These are phyloP conservation scores for Meloidogyne exigua DNA, from an alignment of 1,140 invertebrate genomes.

Conservation along the genomic window DNA sequence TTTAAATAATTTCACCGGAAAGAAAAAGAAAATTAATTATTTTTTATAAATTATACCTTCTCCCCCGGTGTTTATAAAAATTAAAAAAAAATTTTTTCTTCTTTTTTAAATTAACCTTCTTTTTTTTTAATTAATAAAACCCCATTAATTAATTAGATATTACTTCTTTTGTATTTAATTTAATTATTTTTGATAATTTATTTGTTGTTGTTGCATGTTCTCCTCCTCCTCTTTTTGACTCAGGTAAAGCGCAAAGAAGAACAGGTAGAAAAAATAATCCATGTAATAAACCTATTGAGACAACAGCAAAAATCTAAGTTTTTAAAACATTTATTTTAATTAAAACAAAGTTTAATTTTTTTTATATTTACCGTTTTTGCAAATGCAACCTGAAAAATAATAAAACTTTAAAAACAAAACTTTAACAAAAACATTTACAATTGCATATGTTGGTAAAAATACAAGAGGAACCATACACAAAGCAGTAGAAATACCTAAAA, in stretches of 20 bases:
- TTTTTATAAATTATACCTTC: no score
- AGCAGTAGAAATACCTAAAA: slow-evolving; percentile 33
- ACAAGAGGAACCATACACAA: slow-evolving; percentile 60
- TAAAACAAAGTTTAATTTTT: background rate
- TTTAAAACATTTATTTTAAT: background rate
- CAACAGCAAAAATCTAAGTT: slow-evolving; percentile 53
- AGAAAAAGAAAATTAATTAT: no score
- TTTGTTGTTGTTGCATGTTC: background rate
- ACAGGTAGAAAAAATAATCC: slow-evolving; percentile 49
- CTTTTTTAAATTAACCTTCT: no score
- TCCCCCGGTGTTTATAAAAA: no score
- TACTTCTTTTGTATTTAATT: background rate
- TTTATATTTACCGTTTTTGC: slow-evolving; percentile 52
- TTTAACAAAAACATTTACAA: slow-evolving; percentile 24
- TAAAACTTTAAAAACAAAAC: background rate
- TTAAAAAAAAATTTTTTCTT: no score
- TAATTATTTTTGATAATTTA: slow-evolving; percentile 2
- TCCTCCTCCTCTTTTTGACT: slow-evolving; percentile 6
- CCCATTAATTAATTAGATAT: no score
- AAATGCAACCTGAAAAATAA: slow-evolving; percentile 44
- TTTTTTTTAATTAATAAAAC: no score
- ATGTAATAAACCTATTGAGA: slow-evolving; percentile 46
- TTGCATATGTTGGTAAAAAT: slow-evolving; percentile 60
- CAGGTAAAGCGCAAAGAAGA: slow-evolving; percentile 36
- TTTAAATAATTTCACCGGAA: no score